These are phyloP conservation scores for Bucco capensis DNA, from an alignment of 2,113 vertebrate genomes.

Conservation along the genomic window DNA sequence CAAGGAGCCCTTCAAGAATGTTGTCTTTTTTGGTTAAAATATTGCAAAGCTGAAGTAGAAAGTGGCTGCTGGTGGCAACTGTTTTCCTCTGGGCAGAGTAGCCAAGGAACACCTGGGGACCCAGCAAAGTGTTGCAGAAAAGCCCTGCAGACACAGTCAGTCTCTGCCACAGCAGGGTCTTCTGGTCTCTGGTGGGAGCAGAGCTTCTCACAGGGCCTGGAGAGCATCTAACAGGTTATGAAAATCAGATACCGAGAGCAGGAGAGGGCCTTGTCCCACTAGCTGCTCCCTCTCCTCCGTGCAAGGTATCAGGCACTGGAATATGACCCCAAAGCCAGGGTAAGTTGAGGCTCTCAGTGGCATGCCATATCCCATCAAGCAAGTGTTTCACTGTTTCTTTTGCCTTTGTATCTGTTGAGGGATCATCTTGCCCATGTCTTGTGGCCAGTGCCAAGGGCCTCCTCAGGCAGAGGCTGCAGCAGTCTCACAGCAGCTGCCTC, in stretches of 20 bases:
- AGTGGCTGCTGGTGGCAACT: not conserved
- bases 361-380: not conserved
- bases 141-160: fast-evolving
- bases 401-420: not conserved
- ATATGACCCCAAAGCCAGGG: not conserved
- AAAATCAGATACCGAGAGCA: not conserved
- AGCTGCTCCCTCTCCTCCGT: not conserved
- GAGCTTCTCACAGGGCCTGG: not conserved
- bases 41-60: not conserved
- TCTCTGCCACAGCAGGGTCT: not conserved
- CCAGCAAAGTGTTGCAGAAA: fast-evolving
- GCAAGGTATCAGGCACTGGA: fast-evolving
- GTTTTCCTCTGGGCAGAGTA: not conserved
- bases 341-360: fast-evolving
- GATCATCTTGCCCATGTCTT: not conserved
- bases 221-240: not conserved
- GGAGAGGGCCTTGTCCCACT: not conserved
- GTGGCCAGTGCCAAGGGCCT: not conserved
- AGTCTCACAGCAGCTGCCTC: not conserved
- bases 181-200: fast-evolving
- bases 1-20: not conserved
- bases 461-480: not conserved
- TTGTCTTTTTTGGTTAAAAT: not conserved
- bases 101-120: not conserved
- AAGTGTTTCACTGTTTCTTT: not conserved